Base-by-base conservation (phyloP, 1,140 invertebrate genomes). In the Ostrea denselamellosa region DNA sequence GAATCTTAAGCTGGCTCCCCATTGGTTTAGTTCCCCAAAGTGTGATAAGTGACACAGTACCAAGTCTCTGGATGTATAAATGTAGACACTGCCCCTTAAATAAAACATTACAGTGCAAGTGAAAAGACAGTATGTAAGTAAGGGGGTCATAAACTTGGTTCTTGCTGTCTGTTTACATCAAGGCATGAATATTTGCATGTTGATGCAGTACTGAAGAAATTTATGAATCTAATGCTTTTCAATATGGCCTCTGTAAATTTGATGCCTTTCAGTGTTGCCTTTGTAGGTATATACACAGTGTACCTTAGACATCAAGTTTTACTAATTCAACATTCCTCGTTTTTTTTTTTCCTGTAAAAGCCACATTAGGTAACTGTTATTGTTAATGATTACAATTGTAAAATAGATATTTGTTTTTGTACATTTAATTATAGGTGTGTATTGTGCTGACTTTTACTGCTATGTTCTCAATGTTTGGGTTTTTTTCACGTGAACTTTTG, bases 401-500 rank as follows among this genome's bases (percentile, higher is more conserved):
- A 34, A 77, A 28, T 22, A 77, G 68, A 25, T 77, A 77, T 77
- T 77, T 77, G 68, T 77, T 77, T 77, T 77, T 77, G 68, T 77
- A 25, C 68, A 25, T 77, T 77, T 25, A 14, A 19, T 19, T 77
- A 77, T 77, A 77, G 25, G 28, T 71, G 17, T 77, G 25, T 34
- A 25, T 77, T 77, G 68, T 77, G 68, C 68, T 77, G 68, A 77
- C 25, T 77, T 62, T 77, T 25, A 77, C 25, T 34, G 28, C 7
- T 77, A 77, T 77, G 68, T 77, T 28, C 68, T 34, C 25, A 4
- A 34, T 28, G 22, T 25, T 77, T 28, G 22, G 25, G 12, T 77
- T 28, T 28, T 34, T 17, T 25, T 22, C 34, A 34, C 28, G 22
- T 77, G 28, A 77, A 77, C 25, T 77, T 28, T 25, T 77, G 28